phyloP scores from a whole-genome alignment of 2,797 vertebrate genomes.

The Fundulus diaphanus region DNA sequence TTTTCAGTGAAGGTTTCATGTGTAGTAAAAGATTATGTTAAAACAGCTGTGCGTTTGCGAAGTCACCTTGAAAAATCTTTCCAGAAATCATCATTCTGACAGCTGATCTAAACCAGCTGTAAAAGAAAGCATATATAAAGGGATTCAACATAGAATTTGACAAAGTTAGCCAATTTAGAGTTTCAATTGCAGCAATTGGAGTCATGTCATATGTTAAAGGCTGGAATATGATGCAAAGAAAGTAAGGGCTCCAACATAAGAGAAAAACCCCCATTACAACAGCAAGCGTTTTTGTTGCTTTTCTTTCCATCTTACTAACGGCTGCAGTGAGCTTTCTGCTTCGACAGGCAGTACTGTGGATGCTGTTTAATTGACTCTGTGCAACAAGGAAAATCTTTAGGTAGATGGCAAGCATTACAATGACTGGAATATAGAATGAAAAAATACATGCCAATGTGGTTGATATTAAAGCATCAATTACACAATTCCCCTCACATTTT shows the following conservation, averaged over 20 bases:
- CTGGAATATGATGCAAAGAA: slow-evolving; percentile 18
- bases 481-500: slow-evolving; percentile 51
- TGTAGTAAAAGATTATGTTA: background rate
- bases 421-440: slow-evolving; percentile 19
- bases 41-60: slow-evolving; percentile 17
- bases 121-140: slow-evolving; percentile 89
- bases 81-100: slow-evolving; percentile 35
- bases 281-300: slow-evolving; percentile 86
- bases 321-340: slow-evolving; percentile 22
- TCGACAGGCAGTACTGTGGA: slow-evolving; percentile 22
- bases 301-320: slow-evolving; percentile 75
- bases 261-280: slow-evolving; percentile 78
- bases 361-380: slow-evolving; percentile 32
- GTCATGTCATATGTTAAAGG: background rate
- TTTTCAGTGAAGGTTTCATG: no score
- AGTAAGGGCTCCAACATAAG: slow-evolving; percentile 29
- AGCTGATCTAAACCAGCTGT: slow-evolving; percentile 84
- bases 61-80: slow-evolving; percentile 31
- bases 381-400: slow-evolving; percentile 37
- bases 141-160: slow-evolving; percentile 88
- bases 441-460: slow-evolving; percentile 2
- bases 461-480: slow-evolving; percentile 26
- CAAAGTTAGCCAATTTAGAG: slow-evolving; percentile 83
- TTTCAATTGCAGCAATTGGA: slow-evolving; percentile 68
- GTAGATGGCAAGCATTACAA: slow-evolving; percentile 12